Conservation (phyloP, 1,140 invertebrate species). For the Aphidius ervi region DNA sequence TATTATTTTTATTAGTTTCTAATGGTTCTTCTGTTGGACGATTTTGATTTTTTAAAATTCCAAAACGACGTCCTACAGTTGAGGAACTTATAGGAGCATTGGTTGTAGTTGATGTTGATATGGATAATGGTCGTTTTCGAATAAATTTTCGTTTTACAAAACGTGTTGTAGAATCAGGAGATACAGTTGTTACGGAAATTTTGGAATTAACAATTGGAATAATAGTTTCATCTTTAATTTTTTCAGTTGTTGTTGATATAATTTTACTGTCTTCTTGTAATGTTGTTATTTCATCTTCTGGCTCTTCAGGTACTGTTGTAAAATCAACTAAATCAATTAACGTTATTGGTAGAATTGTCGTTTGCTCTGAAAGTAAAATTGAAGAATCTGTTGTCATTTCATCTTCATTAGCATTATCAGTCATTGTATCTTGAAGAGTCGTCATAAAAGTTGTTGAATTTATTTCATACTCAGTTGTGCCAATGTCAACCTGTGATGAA, state of each 20-base stretch:
- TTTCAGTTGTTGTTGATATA: neutral
- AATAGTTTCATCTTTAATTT: slow-evolving; percentile 9
- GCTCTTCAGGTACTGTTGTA: neutral
- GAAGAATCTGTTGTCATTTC: slow-evolving; percentile 2
- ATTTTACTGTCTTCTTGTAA: neutral
- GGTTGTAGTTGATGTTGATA: neutral
- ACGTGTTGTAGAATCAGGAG: slow-evolving; percentile 23
- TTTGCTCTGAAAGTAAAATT: slow-evolving; percentile 7
- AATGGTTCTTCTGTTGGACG: slow-evolving; percentile 13
- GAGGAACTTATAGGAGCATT: neutral
- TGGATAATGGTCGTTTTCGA: slow-evolving; percentile 29
- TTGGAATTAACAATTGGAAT: neutral
- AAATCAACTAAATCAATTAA: neutral
- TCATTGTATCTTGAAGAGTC: neutral
- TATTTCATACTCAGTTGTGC: neutral
- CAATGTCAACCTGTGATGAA: too few relatives aligned
- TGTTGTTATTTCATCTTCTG: neutral
- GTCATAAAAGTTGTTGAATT: slow-evolving; percentile 4
- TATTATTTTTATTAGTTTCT: slow-evolving; percentile 12
- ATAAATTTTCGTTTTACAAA: slow-evolving; percentile 37
- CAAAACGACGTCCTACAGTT: neutral
- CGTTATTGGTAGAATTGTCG: slow-evolving; percentile 8
- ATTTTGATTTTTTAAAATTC: slow-evolving; percentile 1
- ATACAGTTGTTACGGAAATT: slow-evolving; percentile 18
- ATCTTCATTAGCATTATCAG: slow-evolving; percentile 14